Percentiles rank a stretch among this genome's conserved stretches.
phyloP scores from a whole-genome alignment of 2,888 invertebrate species.

The Neocrepidodera transversa region DNA sequence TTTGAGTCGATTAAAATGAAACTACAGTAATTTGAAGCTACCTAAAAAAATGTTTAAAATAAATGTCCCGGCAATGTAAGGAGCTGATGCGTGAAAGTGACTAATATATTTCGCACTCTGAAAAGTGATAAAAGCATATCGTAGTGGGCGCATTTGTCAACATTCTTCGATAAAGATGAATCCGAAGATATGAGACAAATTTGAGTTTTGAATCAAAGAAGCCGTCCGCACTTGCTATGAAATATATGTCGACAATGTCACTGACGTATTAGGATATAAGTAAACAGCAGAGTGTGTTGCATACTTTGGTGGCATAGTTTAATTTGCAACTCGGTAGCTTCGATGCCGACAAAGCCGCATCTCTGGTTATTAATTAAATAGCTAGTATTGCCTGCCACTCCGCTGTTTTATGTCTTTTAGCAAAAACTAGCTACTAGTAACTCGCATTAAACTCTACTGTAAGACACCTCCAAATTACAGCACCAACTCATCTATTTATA shows the following conservation, averaged over 20 bases:
- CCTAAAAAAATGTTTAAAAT: background rate
- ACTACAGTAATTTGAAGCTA: background rate
- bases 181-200: slow-evolving; percentile 51
- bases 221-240: slow-evolving; percentile 48
- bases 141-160: slow-evolving; percentile 49
- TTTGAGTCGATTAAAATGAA: background rate
- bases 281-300: slow-evolving; percentile 52
- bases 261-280: slow-evolving; percentile 59
- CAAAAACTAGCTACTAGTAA: slow-evolving; percentile 19
- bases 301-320: slow-evolving; percentile 61
- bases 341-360: slow-evolving; percentile 57
- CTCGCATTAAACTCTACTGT: background rate
- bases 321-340: slow-evolving; percentile 56
- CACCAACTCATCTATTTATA: no score
- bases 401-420: slow-evolving; percentile 27
- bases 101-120: slow-evolving; percentile 31
- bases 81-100: slow-evolving; percentile 24
- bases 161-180: slow-evolving; percentile 53
- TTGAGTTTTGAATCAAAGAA: slow-evolving; percentile 51
- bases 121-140: slow-evolving; percentile 49
- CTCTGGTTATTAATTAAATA: slow-evolving; percentile 54
- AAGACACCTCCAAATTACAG: no score
- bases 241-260: slow-evolving; percentile 58
- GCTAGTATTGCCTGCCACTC: slow-evolving; percentile 33
- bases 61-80: background rate